Base-by-base conservation (phyloP, 2,888 invertebrate genomes). In the Cheilosia soror region DNA sequence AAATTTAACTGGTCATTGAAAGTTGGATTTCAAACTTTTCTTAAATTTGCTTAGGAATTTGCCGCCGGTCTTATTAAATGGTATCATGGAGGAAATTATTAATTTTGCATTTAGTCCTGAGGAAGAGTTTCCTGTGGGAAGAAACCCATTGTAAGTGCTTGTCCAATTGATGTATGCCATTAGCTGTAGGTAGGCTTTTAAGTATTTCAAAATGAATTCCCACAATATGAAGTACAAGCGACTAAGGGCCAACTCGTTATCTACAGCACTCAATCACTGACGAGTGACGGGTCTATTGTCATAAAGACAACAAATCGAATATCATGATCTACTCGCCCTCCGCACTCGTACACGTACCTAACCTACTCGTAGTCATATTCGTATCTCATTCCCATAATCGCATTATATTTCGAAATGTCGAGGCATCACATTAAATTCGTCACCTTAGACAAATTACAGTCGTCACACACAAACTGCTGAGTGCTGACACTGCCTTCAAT, bases 351-450 rank as follows among this genome's bases (percentile, higher is more conserved):
- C 15, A 13, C 29, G 15, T 20, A 57, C n/a, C n/a, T n/a, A n/a
- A n/a, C n/a, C n/a, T n/a, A n/a, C 31, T 25, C 37, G 9, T 51
- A n/a, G 31, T 49, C 65, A 2, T 37, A 15, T 7, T 58, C 7
- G 13, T 27, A 7, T 20, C 13, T 13, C 20, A 3, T 2, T 20
- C 20, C 20, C 20, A 3, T 2, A 33, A 44, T 57, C 58, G 25
- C 15, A 27, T 47, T 13, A 33, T 60, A 29, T 60, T 58, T 71
- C 49, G 47, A 71, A 71, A 71, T 71, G 58, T 60, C 15, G 37
- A 27, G 4, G 6, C 57, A 57, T 57, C 44, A 69, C 57, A 49
- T 49, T 27, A 7, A 20, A n/a, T 49, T 60, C 71, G 37, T 33
- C 60, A 49, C 49, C 27, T 51, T 33, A 20, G 20, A 68, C 57